Conservation (phyloP, 2,888 invertebrate genomes). For the Neoascia interrupta region DNA sequence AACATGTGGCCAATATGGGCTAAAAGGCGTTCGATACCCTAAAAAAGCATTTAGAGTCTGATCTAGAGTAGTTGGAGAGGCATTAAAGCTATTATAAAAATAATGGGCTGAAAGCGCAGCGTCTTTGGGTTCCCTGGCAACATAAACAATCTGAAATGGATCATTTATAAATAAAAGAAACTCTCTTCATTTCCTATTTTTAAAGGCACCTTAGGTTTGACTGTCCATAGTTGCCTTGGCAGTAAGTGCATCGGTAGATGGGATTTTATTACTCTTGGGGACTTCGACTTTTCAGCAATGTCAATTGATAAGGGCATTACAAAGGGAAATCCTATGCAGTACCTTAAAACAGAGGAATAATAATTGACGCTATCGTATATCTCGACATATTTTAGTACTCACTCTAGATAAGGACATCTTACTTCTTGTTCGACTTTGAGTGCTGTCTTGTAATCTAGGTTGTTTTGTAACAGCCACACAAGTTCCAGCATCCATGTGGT, state of each 20-base stretch:
- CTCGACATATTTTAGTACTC: no score
- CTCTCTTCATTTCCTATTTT: no score
- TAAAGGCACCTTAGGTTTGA: conserved; percentile 76
- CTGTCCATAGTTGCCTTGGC: conserved; percentile 76
- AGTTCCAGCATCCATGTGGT: conserved; percentile 73
- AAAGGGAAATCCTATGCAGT: no score
- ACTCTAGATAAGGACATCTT: background rate
- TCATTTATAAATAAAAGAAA: no score
- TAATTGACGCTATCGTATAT: no score
- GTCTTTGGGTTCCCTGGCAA: conserved; percentile 92
- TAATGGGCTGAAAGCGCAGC: conserved; percentile 84
- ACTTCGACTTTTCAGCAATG: conserved; percentile 72
- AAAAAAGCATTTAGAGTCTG: no score
- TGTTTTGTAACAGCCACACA: conserved; percentile 71
- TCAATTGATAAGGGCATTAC: conserved; percentile 75
- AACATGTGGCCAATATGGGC: conserved; percentile 77
- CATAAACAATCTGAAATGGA: conserved; percentile 84
- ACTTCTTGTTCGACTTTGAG: conserved; percentile 17
- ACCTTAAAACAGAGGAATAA: no score
- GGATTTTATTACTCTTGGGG: conserved; percentile 77
- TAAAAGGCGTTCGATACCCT: no score
- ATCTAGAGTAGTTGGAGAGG: no score
- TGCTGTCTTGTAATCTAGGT: conserved; percentile 70
- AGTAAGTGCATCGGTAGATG: conserved; percentile 76
- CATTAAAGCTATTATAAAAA: no score